Base-by-base conservation (phyloP, 2,113 vertebrate genomes). In the Phrynocephalus versicolor region DNA sequence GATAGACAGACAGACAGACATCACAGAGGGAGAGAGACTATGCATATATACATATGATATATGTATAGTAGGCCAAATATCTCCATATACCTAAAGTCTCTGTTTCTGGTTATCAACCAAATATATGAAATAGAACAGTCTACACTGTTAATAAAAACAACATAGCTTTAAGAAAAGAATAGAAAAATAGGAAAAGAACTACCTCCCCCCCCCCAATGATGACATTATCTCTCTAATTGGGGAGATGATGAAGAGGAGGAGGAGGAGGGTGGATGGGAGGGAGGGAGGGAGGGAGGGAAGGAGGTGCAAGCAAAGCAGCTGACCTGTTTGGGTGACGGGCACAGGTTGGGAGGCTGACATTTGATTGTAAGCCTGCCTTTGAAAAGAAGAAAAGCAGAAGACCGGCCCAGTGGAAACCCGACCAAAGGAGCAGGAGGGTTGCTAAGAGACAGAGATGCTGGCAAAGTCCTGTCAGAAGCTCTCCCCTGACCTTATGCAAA, bases 381-480 rank as follows among this genome's bases (percentile, higher is more conserved):
- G 97, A 98, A 97, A 97, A 96, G 97, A 97, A 98, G 97, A 97
- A 99, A 98, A 97, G 97, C 97, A 97, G 97, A 97, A 96, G 97
- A 98, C 97, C 97, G 98, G 97, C 97, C 97, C 97, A 97, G 98
- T 97, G 97, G 97, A 96, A 96, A 96, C 97, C 95, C 95, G 97
- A 97, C 97, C 97, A 96, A 97, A 96, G 97, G 97, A 96, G 96
- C 97, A 97, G 94, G 97, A 96, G 97, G 97, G 98, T 99, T 99
- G 98, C 98, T 99, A 99, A 98, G 98, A 98, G 97, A 99, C 98
- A 93, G 97, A 95, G 98, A 98, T 97, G 98, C 97, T 97, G 97
- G 95, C 96, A 95, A 99, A 98, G 98, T 99, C 98, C 97, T 97
- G 97, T 97, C 97, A 96, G 97, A 96, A 97, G 97, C 97, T 95